Evolutionary conservation across 2,888 invertebrate genomes (phyloP), one percentile per base, ranked within the genome.

Genomic region (Calliphora vomitoria): DNA sequence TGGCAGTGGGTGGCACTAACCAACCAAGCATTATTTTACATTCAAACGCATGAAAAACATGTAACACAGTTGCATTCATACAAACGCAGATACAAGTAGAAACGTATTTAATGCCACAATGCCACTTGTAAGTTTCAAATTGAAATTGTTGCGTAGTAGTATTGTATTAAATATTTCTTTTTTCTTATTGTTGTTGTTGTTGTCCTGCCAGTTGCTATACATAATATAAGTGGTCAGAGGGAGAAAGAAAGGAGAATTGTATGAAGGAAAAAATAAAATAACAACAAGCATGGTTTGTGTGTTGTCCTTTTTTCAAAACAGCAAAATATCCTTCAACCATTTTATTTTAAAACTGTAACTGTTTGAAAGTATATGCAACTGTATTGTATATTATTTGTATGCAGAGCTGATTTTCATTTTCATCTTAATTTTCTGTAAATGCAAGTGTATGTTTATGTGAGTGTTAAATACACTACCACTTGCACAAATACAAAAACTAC

Each of bases 111-210:
- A 74, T 74, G 66, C 79, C 66, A 85, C 74, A 79, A 74, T 79
- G 55, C 79, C 55, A 80, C 85, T 80, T 85, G 80, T 80, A 75
- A 80, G 85, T 85, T 85, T 53, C 41, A 80, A 80, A 75, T 85
- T 75, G 74, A 80, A 80, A 85, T 85, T 85, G 75, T 80, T 85
- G 80, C 69, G 44, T 44, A 44, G 69, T 74, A 53, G 79, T 53
- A 74, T 75, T 74, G 72, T 66, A 53, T 66, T 44, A 13, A 44
- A 55, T 60, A 31, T 31, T 44, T 20, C 35, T n/a, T 15, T 44
- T 11, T 25, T 58, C 8, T 20, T 66, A 11, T 20, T 41, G 3
- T 68, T 82, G 10, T 66, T 74, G 41, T 82, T 35, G 25, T 47
- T 13, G 47, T 11, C 62, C 10, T 38, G 15, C 8, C 62, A 74